A percentile compares a stretch with the other conserved stretches of the same genome.
These are phyloP conservation scores for Pteropus rufus DNA, from an alignment of 2,797 vertebrate genomes.

Conservation along the genomic window DNA sequence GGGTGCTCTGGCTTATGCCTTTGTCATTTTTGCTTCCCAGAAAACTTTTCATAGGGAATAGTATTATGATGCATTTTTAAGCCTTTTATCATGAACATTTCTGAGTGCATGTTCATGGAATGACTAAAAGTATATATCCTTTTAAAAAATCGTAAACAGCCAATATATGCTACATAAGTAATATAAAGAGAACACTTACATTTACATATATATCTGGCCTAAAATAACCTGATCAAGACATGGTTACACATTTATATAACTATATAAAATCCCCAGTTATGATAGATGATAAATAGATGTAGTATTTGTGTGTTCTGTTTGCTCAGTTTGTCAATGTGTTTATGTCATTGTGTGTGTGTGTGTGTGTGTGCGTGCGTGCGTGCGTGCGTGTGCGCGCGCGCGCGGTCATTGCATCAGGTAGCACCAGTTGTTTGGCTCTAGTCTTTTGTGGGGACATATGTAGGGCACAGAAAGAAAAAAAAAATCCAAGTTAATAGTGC, in stretches of 20 bases:
- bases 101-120: not conserved
- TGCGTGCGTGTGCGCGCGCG: no score
- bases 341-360: not conserved
- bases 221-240: not conserved
- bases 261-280: not conserved
- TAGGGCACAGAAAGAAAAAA: not conserved
- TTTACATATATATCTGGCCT: not conserved
- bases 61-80: not conserved
- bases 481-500: not conserved
- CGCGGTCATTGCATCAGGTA: not conserved
- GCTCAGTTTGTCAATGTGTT: no score
- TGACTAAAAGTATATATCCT: not conserved
- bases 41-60: not conserved
- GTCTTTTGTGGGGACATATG: not conserved
- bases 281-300: not conserved
- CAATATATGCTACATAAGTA: not conserved
- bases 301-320: not conserved
- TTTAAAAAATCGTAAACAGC: not conserved
- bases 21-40: not conserved
- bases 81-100: not conserved
- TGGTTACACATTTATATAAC: not conserved
- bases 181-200: not conserved
- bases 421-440: not conserved
- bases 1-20: not conserved
- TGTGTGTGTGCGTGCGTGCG: not conserved